Evolutionary conservation across 35 echinoderm and acorn worm genomes (phyloP).

Genomic region (Holothuria glaberrima): DNA sequence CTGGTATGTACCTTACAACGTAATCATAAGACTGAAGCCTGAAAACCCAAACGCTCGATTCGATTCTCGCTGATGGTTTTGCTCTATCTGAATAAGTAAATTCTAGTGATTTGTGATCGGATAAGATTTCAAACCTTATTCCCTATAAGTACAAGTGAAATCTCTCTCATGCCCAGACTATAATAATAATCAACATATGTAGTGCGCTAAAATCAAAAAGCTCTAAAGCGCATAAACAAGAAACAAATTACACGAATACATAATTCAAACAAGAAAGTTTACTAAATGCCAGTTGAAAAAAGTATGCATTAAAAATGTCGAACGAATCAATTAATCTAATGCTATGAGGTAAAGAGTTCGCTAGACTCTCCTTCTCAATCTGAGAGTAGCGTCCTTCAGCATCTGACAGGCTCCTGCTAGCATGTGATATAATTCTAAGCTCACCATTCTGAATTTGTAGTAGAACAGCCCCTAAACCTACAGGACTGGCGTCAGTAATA

Average conservation of each 20-base stretch:
- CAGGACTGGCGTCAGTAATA: constrained; percentile 17
- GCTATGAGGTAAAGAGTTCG: too few species aligned
- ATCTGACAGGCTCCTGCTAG: constrained; percentile 23
- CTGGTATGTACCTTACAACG: constrained; percentile 47
- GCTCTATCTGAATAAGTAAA: constrained; percentile 45
- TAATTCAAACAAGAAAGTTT: too few species aligned
- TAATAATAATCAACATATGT: too few species aligned
- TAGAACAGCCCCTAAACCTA: not conserved
- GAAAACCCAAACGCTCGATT: too few species aligned
- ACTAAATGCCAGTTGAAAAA: too few species aligned
- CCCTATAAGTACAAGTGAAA: constrained; percentile 68
- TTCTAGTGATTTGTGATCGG: constrained; percentile 69
- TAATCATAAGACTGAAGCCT: too few species aligned
- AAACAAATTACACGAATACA: too few species aligned
- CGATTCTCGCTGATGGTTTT: constrained; percentile 69
- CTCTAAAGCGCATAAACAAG: too few species aligned
- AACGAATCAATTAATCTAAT: too few species aligned
- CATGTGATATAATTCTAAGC: too few species aligned
- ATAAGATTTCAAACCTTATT: constrained; percentile 56
- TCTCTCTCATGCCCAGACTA: constrained; percentile 73
- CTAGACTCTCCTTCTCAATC: constrained; percentile 75
- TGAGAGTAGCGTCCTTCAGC: constrained; percentile 59
- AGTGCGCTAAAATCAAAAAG: too few species aligned
- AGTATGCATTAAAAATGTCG: too few species aligned
- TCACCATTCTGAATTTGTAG: constrained; percentile 27